Evolutionary conservation across 2,797 vertebrate genomes (phyloP), one percentile per base, ranked within the genome.

Genomic region (Thalassophryne amazonica): DNA sequence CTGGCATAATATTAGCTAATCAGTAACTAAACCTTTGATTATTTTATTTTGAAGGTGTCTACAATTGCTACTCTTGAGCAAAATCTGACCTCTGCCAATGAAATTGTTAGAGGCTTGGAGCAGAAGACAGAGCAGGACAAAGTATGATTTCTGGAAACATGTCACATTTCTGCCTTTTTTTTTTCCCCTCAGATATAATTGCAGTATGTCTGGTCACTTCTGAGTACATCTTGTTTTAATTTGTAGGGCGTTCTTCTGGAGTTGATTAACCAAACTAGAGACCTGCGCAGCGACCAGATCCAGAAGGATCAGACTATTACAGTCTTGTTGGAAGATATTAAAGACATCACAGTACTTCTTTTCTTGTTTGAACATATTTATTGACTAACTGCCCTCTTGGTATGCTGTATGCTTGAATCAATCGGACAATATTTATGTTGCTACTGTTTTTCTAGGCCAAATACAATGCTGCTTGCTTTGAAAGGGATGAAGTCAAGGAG

Each of bases 181-280:
- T 7, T 23, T 32, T 28, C 22, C n/a, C 12, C 36, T 23, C 1
- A 16, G 17, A 46, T 36, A 5, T 21, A 4, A 9, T 9, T 13
- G 4, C 6, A 10, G 3, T 14, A 1, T 33, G 6, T 43, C 5
- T 22, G 1, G 13, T 30, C 2, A 5, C 1, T 20, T 4, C 35
- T 60, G 6, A 64, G 42, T 6, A 20, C 10, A 5, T 12, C 12
- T 32, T 45, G 7, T 66, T 4, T 50, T 50, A 65, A 77, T 80
- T 57, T 57, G 20, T 71, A 98, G 95, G 93, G 90, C 64, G 91
- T 94, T 69, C 82, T 97, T 53, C 56, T 93, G 40, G 92, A 94
- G 54, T 87, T 98, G 61, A 94, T 96, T 69, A 93, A 80, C 70
- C 93, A 98, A 87, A 96, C 93, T 76, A 92, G 92, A 83, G 92